Evolutionary conservation across 2,797 vertebrate genomes (phyloP), one percentile per base, ranked within the genome.

Genomic region (Micropoecilia bifurca): DNA sequence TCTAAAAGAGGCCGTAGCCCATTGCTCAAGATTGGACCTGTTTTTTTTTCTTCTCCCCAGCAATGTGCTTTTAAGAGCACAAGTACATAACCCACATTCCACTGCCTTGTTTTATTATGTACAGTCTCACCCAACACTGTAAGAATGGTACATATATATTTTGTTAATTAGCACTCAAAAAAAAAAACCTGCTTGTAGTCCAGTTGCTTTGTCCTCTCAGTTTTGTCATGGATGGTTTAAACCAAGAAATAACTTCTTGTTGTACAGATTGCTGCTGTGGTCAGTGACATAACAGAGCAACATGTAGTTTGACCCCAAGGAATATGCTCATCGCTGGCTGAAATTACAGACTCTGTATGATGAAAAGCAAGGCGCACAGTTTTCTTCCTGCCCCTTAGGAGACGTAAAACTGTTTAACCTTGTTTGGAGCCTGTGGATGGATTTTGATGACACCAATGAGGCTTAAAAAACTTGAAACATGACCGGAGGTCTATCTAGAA

Each of bases 1-100:
- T 88, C 83, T 90, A 88, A 91, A 91, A 91, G 74, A 83, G 74
- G 84, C 85, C 76, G 18, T 47, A 79, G 53, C 81, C 76, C 76
- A 8, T 41, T 36, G 73, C 83, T 82, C 63, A 45, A 76, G 71
- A 78, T 85, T 50, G 66, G 57, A 73, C 55, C 63, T 76, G 16
- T 30, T 75, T 61, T 78, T 66, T 74, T 50, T 50, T 45, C 53
- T 79, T 45, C 53, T 79, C 75, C 77, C 71, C 75, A 72, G 66
- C 2, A 50, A 76, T 5, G 30, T 73, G 48, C 57, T 83, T 59
- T 89, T 80, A 25, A 79, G 76, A 61, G 80, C 74, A 3, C 80
- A 79, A 74, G 68, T 72, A 75, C 73, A 43, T 45, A 63, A 73
- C 61, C 33, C 78, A 75, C 63, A 75, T 84, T 85, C 63, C 68